Evolutionary conservation across 2,113 vertebrate species (phyloP), one percentile per base, ranked within the genome.

Genomic region (Camelus bactrianus): DNA sequence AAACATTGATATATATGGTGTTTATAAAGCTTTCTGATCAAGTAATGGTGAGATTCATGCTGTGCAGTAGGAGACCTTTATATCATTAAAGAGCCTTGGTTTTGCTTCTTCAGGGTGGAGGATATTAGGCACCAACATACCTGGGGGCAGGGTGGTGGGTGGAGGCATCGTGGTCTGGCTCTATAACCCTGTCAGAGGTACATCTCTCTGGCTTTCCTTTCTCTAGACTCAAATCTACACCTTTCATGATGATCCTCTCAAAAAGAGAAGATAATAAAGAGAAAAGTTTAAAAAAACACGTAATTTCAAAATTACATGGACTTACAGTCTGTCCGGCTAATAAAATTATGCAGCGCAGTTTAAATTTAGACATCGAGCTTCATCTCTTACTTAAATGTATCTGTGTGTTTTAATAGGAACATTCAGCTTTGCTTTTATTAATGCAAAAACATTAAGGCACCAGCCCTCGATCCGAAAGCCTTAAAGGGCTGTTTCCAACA

Each of bases 371-470:
- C 98, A 96, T 98, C 85, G 35, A 67, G 97, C 98, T 98, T 98
- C 98, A 98, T 99, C 98, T 99, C 98, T 99, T 99, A 99, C 99
- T 99, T 99, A 99, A 99, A 98, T 99, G 98, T 98, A 98, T 98
- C 98, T 98, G 97, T 98, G 98, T 98, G 98, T 98, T 99, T 99
- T 98, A 99, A 98, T 98, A 99, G 98, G 98, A 98, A 99, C 98
- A 98, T 98, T 98, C 98, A 97, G 98, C 98, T 98, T 98, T 98
- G 98, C 98, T 98, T 99, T 99, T 98, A 98, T 99, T 99, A 99
- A 99, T 99, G 98, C 98, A 98, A 98, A 98, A 98, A 98, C 98
- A 98, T 99, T 99, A 99, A 99, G 98, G 98, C 97, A 95, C 98
- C 95, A 99, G 98, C 98, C 98, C 98, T 98, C 97, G 94, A 98